Conservation (phyloP, 2,113 vertebrate species). For the Axis porcinus region DNA sequence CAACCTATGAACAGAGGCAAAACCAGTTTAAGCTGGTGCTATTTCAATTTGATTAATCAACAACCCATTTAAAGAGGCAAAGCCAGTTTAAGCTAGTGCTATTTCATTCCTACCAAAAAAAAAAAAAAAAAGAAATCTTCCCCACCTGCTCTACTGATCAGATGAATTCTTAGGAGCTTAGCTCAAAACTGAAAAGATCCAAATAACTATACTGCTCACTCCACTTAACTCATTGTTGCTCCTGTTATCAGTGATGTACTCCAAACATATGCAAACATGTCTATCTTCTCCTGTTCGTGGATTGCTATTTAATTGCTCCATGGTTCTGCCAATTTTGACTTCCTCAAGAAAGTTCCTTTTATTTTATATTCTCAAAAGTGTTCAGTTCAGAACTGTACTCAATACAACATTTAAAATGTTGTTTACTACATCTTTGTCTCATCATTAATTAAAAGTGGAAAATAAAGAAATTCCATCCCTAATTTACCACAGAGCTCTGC, state of each 20-base stretch:
- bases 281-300: not conserved
- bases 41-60: not conserved
- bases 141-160: not conserved
- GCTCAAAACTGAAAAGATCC: not conserved
- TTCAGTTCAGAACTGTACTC: not conserved
- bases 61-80: not conserved
- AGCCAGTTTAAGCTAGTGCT: not conserved
- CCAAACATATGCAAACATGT: not conserved
- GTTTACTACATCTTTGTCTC: conserved; percentile 13
- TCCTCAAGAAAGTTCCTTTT: not conserved
- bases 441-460: not conserved
- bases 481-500: not conserved
- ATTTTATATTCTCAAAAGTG: conserved; percentile 10
- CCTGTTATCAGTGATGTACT: not conserved
- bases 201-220: not conserved
- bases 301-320: not conserved
- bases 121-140: not conserved
- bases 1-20: not conserved
- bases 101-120: not conserved
- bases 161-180: not conserved
- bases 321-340: not conserved
- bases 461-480: not conserved
- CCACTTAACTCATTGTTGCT: not conserved
- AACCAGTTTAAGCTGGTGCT: not conserved
- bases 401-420: not conserved